Conservation (phyloP, 2,113 vertebrate species). For the Dasyornis broadbenti region DNA sequence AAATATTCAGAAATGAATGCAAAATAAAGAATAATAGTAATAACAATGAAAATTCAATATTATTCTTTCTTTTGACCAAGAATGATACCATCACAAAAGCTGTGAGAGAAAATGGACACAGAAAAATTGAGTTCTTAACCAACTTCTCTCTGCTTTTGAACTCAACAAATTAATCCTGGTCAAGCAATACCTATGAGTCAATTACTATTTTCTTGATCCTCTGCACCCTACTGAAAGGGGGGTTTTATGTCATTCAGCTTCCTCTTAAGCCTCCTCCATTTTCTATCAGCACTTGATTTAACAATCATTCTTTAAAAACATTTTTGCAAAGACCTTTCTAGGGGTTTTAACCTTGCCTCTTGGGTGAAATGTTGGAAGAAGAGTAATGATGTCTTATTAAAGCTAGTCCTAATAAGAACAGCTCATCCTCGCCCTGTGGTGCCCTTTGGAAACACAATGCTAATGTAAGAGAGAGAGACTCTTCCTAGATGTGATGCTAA, state of each 20-base stretch:
- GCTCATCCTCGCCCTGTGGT: neutral
- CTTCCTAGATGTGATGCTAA: neutral
- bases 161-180: slow-evolving; percentile 31
- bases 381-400: slow-evolving; percentile 42
- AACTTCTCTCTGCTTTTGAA: slow-evolving; percentile 13
- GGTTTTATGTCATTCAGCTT: neutral
- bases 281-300: slow-evolving; percentile 44
- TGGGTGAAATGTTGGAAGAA: slow-evolving; percentile 1
- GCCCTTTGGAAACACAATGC: neutral
- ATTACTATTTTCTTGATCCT: slow-evolving; percentile 46
- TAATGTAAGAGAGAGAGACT: neutral
- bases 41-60: neutral
- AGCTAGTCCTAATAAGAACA: slow-evolving; percentile 18
- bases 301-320: slow-evolving; percentile 11
- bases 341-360: slow-evolving; percentile 33
- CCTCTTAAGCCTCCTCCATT: slow-evolving; percentile 33
- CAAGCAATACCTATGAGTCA: slow-evolving; percentile 28
- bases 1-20: neutral
- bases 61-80: neutral
- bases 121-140: neutral
- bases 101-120: neutral
- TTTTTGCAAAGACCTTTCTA: slow-evolving; percentile 14
- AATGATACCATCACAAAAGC: neutral
- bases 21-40: neutral
- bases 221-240: neutral